Base-by-base conservation (phyloP, 2,113 vertebrate species). In the Trogon melanurus region DNA sequence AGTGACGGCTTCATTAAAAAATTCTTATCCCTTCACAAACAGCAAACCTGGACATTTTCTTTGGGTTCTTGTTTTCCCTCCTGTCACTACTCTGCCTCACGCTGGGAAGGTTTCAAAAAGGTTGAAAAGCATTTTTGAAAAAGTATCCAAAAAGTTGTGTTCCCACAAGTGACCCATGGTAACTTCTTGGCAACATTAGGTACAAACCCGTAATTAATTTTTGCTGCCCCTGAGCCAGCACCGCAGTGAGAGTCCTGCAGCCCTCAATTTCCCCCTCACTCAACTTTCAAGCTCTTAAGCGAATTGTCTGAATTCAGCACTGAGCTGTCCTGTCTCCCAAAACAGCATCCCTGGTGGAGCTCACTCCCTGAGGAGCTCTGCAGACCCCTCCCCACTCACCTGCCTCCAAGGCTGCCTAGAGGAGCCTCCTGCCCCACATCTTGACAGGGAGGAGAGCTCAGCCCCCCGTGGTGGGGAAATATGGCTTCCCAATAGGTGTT, bases 391-490 rank as follows among this genome's bases (percentile, higher is more conserved):
- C 21, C 32, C 12, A 3, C 32, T 60, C 13, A 34, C 34, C 27
- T 47, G 13, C 47, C n/a, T 13, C 0, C 4, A 13, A 48, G 9
- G 27, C 17, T 71, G n/a, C 61, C 67, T 54, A 66, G 56, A 64
- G 70, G 65, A 50, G 29, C 36, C 20, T 84, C n/a, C 64, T 76
- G 61, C 58, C 44, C 73, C 47, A 54, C 2, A 9, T 8, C 8
- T 30, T 47, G 23, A 44, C 26, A 70, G 9, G 17, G 17, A 19
- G 32, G 5, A 47, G 29, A 57, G 32, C 53, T 83, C n/a, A 30
- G 16, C 3, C 22, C 25, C 9, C 21, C 34, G 5, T 3, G 0
- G 32, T 1, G 10, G 8, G 9, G 45, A 47, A 73, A 69, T n/a
- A n/a, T 27, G 9, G 2, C 70, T 83, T 73, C 54, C 54, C 47